These are phyloP conservation scores for Mechanitis mazaeus DNA, from an alignment of 2,888 invertebrate species.

Conservation along the genomic window DNA sequence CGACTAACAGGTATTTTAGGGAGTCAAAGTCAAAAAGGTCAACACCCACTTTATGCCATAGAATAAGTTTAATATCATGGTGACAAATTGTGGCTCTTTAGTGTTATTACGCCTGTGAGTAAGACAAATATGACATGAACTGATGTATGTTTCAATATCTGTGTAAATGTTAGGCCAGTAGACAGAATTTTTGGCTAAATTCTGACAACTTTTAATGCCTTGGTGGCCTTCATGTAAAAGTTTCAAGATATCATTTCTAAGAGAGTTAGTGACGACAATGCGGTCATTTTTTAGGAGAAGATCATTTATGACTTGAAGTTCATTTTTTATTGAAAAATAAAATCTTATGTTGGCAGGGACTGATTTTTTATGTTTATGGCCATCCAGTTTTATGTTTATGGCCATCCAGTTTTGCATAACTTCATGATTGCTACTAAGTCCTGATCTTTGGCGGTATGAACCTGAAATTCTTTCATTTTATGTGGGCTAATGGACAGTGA, in stretches of 20 bases:
- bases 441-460: constrained; percentile 5
- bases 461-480: constrained; percentile 6
- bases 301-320: constrained; percentile 20
- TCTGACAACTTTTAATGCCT: constrained; percentile 12
- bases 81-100: constrained; percentile 7
- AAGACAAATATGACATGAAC: constrained; percentile 25
- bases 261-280: constrained; percentile 18
- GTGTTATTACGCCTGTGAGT: constrained; percentile 9
- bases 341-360: constrained; percentile 19
- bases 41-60: constrained; percentile 24
- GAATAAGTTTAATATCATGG: constrained; percentile 1
- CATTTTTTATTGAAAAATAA: constrained; percentile 14
- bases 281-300: constrained; percentile 17
- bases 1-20: constrained; percentile 21
- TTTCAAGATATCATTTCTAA: constrained; percentile 21
- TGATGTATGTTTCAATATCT: constrained; percentile 2
- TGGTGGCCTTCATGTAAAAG: constrained; percentile 12
- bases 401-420: constrained; percentile 23
- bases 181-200: constrained; percentile 14
- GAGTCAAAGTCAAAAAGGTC: constrained; percentile 22
- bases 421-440: constrained; percentile 10
- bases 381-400: too few species aligned
- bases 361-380: constrained; percentile 17
- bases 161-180: constrained; percentile 21
- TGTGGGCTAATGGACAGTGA: constrained; percentile 6